Evolutionary conservation across 2,113 vertebrate species (phyloP).

Genomic region (Zonotrichia leucophrys): DNA sequence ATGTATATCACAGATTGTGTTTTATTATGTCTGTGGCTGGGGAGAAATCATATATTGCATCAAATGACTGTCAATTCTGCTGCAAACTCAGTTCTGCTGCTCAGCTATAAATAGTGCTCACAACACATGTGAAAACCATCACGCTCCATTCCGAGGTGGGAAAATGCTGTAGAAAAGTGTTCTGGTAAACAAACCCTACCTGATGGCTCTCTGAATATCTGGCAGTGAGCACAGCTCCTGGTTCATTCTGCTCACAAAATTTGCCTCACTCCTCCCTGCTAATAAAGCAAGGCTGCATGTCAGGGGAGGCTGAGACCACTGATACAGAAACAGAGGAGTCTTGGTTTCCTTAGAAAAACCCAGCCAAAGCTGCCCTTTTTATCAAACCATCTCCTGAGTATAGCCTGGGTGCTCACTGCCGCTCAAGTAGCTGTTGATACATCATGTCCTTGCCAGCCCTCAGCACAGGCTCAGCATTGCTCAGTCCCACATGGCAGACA

Average conservation of each 20-base stretch:
- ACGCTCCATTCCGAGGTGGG: background rate
- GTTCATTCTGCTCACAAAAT: background rate
- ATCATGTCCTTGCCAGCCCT: background rate
- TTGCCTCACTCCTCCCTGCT: background rate
- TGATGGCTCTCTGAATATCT: background rate
- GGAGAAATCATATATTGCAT: background rate
- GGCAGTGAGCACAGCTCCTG: background rate
- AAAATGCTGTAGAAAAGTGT: background rate
- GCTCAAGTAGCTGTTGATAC: background rate
- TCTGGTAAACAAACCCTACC: conserved; percentile 55
- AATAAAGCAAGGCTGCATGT: background rate
- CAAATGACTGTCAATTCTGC: background rate
- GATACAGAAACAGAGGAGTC: background rate
- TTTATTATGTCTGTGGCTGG: background rate
- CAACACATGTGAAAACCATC: conserved; percentile 32
- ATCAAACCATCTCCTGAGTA: background rate
- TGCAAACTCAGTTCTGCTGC: background rate
- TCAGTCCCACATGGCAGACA: background rate
- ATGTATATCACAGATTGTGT: background rate
- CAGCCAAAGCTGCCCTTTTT: background rate
- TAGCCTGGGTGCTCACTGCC: background rate
- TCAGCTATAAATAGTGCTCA: conserved; percentile 39
- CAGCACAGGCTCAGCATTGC: background rate
- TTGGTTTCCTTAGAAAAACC: background rate
- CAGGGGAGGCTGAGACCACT: background rate